Evolutionary conservation across 1,140 invertebrate genomes (phyloP), one percentile per base, ranked within the genome.

Genomic region (Portunus trituberculatus): DNA sequence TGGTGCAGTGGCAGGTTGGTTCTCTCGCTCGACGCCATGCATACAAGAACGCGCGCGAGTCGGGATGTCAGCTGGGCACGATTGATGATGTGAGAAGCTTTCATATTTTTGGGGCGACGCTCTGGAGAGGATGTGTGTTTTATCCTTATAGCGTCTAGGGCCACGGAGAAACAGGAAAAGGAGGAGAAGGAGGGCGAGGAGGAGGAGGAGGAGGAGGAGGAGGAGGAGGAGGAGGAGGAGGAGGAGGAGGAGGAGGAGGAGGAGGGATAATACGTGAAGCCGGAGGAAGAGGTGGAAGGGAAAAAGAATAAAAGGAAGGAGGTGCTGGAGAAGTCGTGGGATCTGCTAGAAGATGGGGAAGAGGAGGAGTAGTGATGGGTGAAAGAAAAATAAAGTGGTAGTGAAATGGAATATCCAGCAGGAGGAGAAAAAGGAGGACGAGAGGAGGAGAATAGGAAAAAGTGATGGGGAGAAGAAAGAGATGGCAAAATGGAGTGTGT

Each of bases 61-160:
- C 92, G 92, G 83, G 92, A 31, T 93, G 92, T 93, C 92, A 93
- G 84, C 82, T 48, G 45, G 83, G 32, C 92, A 86, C 39, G 92
- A 93, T 93, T 93, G 92, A 93, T 93, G 92, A 93, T 93, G 92
- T 93, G 84, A 52, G 92, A 46, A 88, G 92, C 92, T 93, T 93
- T 93, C 92, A 93, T 93, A 93, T 93, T 93, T 93, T 86, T 46
- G 92, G 92, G 46, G 46, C 83, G 82, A 86, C 28, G 82, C 20
- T 28, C 92, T 20, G 84, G 92, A 45, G 92, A 93, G 92, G 92
- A 86, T 93, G 92, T 93, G 92, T 59, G 92, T 93, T 93, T 93
- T 93, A 93, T 93, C 92, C 83, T 86, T 88, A 59, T 93, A 32
- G 45, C 90, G 28, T 32, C 90, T 32, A 76, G 90, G 29, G 25